A percentile compares a stretch with the other conserved stretches of the same genome.
Conservation (phyloP, 23 tunicate species). For the Corella eumyota region DNA sequence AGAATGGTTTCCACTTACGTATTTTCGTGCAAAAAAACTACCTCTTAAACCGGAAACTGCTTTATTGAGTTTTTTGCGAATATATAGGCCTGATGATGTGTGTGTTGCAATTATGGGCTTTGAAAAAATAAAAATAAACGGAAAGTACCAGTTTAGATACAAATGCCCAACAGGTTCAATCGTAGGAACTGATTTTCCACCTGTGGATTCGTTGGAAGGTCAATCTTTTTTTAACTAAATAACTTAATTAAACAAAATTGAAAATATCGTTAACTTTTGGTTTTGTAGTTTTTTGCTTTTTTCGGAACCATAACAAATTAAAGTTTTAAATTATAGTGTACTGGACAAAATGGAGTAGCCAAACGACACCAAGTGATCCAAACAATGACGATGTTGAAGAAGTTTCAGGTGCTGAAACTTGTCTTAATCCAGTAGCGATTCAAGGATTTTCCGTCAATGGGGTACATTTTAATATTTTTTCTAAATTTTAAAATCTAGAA, state of each 20-base stretch:
- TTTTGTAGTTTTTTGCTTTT: no score
- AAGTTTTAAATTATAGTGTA: slow-evolving; percentile 21
- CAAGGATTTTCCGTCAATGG: slow-evolving; percentile 72
- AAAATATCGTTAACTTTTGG: no score
- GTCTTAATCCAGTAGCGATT: slow-evolving; percentile 62
- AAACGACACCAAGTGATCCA: slow-evolving; percentile 17
- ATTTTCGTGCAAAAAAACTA: slow-evolving; percentile 6
- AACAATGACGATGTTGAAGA: slow-evolving; percentile 37
- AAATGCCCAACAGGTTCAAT: slow-evolving; percentile 61
- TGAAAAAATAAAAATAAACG: slow-evolving; percentile 35
- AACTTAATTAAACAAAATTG: not conserved
- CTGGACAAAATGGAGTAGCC: slow-evolving; percentile 66
- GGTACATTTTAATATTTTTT: slow-evolving; percentile 19
- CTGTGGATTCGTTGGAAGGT: slow-evolving; percentile 51
- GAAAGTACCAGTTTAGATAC: slow-evolving; percentile 46
- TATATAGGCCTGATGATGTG: slow-evolving; percentile 44
- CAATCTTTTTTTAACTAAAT: not conserved
- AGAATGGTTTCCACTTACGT: slow-evolving; percentile 31
- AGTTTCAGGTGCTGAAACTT: slow-evolving; percentile 26
- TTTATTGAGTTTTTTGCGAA: slow-evolving; percentile 17
- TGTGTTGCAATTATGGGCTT: slow-evolving; percentile 32
- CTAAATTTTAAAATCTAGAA: not conserved
- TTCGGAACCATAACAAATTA: not conserved
- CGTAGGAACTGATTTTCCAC: slow-evolving; percentile 60
- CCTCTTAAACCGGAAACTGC: slow-evolving; percentile 38